Conservation (phyloP, 2,113 vertebrate species). For the Lycocorax pyrrhopterus region DNA sequence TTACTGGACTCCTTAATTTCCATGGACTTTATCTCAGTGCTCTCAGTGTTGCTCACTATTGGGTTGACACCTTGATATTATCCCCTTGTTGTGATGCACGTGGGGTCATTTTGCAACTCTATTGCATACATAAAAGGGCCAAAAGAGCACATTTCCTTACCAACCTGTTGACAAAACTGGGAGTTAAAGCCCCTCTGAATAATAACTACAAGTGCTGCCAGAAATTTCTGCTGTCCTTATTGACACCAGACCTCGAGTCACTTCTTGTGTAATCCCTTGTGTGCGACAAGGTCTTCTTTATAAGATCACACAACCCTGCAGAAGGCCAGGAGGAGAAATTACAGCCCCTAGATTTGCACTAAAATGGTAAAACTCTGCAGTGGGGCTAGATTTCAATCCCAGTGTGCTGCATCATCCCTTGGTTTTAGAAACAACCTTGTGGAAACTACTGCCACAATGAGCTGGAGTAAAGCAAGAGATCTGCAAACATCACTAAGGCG, state of each 20-base stretch:
- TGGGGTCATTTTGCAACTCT: neutral
- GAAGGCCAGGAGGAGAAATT: neutral
- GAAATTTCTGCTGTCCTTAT: neutral
- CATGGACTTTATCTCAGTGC: neutral
- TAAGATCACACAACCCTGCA: neutral
- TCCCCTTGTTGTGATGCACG: neutral
- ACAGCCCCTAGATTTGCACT: neutral
- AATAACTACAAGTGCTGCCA: neutral
- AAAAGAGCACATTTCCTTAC: neutral
- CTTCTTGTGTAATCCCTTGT: fast-evolving
- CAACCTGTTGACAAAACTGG: neutral
- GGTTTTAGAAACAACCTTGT: neutral
- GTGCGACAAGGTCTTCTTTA: neutral
- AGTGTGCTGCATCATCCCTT: neutral
- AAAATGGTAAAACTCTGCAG: neutral
- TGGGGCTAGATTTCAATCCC: neutral
- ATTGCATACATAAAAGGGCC: neutral
- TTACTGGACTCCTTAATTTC: neutral
- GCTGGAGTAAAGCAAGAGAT: neutral
- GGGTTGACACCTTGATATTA: neutral
- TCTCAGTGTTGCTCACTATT: neutral
- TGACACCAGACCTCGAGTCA: fast-evolving
- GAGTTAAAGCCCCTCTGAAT: neutral
- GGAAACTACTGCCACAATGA: fast-evolving
- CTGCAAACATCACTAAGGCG: neutral